Evolutionary conservation across 2,797 vertebrate species (phyloP).

Genomic region (Cryptoblepharus egeriae): DNA sequence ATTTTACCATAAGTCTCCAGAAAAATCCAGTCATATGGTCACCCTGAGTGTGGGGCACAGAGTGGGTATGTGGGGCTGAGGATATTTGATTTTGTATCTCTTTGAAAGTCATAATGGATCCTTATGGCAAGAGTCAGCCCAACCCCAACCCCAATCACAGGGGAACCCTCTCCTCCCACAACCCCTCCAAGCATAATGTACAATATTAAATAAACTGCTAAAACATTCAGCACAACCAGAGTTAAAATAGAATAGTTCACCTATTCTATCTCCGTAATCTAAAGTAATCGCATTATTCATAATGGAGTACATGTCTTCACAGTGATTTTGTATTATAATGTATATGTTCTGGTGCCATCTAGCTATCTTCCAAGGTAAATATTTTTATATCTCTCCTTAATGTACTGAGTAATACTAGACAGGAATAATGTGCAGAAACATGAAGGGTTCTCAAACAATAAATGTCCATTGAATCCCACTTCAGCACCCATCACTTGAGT

Average conservation of each 20-base stretch:
- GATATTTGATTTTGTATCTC: neutral
- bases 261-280: neutral
- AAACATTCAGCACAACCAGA: too few species aligned
- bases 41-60: too few species aligned
- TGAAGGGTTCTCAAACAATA: too few species aligned
- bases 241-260: neutral
- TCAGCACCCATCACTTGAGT: too few species aligned
- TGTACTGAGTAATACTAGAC: too few species aligned
- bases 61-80: too few species aligned
- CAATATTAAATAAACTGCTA: neutral
- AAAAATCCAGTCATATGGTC: too few species aligned
- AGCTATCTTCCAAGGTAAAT: slow-evolving; percentile 57
- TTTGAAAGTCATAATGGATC: neutral
- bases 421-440: too few species aligned
- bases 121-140: neutral
- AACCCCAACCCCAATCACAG: neutral
- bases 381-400: neutral
- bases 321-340: slow-evolving; percentile 18
- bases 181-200: neutral
- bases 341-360: slow-evolving; percentile 66
- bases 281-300: neutral
- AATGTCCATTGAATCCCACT: too few species aligned
- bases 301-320: neutral
- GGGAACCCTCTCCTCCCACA: too few species aligned
- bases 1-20: too few species aligned